Evolutionary conservation across 2,888 invertebrate genomes (phyloP), one percentile per base, ranked within the genome.

Genomic region (Scelioninae gen. 2): DNA sequence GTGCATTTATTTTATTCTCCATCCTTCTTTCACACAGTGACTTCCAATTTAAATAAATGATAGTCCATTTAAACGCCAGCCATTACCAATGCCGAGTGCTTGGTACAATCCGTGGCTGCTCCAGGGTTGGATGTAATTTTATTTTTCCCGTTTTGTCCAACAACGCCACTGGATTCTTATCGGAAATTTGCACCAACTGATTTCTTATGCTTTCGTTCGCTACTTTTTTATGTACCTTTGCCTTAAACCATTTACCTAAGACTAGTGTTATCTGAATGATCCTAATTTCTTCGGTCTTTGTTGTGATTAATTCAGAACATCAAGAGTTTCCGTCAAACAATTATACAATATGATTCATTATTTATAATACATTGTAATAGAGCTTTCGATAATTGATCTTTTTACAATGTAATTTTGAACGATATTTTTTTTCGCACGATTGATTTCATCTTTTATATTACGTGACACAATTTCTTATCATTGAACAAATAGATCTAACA

Each of bases 11-110:
- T 60, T 60, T 28, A 22, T 31, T 25, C 58, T 60, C 22, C 25
- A 28, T 73, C 60, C 35, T 25, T 39, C 61, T 58, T 69, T 52
- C 46, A 37, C 67, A 70, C 76, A 74, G 73, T 78, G 75, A 77
- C 76, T 78, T 77, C 77, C 82, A 79, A 83, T 84, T 83, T 82
- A 80, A 81, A 82, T 81, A 82, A 84, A 83, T 79, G 80, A 81
- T 81, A 75, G 79, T 76, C 78, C 80, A 81, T 79, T 84, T 81
- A 82, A 83, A 78, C 77, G 78, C 80, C 77, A 76, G 75, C 79
- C 79, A 83, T 83, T 82, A 81, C 79, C 79, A 76, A 80, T 81
- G 79, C 79, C 75, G 74, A 76, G 76, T 77, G 76, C 65, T 72
- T 53, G 65, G 77, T 78, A 68, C 68, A 77, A 78, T 77, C 75